phyloP scores from a whole-genome alignment of 2,113 vertebrate genomes.

The Myiagra hebetior region DNA sequence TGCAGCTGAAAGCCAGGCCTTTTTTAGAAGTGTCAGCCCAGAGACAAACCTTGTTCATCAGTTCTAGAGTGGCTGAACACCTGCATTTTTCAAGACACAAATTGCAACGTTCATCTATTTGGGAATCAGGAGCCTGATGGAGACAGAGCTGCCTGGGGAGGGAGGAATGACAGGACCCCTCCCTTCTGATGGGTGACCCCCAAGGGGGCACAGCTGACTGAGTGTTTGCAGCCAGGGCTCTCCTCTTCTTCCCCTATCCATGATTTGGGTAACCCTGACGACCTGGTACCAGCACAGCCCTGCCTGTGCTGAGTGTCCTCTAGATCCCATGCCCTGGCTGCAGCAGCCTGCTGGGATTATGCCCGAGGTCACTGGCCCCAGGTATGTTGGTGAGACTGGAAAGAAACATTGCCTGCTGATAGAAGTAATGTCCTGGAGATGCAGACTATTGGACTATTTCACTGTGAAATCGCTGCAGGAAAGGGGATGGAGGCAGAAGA shows the following conservation, averaged over 20 bases:
- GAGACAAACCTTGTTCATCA: neutral
- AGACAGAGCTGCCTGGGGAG: neutral
- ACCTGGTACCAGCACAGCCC: neutral
- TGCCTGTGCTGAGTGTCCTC: rapidly evolving
- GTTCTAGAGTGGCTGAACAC: neutral
- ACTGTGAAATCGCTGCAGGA: neutral
- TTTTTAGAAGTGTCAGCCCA: neutral
- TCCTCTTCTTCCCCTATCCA: neutral
- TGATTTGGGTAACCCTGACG: neutral
- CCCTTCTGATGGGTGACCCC: neutral
- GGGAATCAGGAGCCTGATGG: neutral
- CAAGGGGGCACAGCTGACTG: neutral
- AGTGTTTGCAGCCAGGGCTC: neutral
- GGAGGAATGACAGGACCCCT: neutral
- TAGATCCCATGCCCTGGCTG: neutral
- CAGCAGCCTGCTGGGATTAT: neutral
- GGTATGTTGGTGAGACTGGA: neutral
- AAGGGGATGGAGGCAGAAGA: neutral
- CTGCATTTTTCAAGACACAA: neutral
- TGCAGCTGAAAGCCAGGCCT: neutral
- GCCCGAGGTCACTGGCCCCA: neutral
- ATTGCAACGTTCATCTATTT: neutral
- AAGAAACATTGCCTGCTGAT: neutral
- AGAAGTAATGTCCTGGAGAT: neutral
- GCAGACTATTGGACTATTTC: neutral